Base-by-base conservation (phyloP, 2,888 invertebrate species). In the Drosophila heteroneura region DNA sequence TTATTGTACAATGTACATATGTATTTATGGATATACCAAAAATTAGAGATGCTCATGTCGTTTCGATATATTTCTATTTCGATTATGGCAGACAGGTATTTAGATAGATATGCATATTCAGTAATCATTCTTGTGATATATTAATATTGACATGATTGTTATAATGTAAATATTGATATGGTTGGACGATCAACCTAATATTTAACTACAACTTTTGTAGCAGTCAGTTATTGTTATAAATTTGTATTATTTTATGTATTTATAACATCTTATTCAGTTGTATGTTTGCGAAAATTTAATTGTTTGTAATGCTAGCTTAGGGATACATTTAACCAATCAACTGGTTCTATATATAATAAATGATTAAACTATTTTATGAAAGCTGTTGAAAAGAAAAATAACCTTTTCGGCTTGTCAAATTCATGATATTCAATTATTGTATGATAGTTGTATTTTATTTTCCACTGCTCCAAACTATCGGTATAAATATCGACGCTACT, bases 1-100 rank as follows among this genome's bases (percentile, higher is more conserved):
- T 76, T 62, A 62, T 70, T 79, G 32, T 32, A 58, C 58, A 58
- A 74, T 74, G 66, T 74, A 67, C 57, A 74, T 67, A 67, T 74
- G 66, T 62, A 47, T 44, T 28, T 30, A 39, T 62, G 32, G 35
- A 64, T 58, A 58, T 58, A 58, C 63, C 28, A 44, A 44, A 57
- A 44, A 63, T 69, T 74, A 63, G 70, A 37, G 69, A 75, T 74
- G 74, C 26, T 59, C 32, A 47, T 28, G 7, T 28, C 12, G 33
- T 9, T 33, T 28, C 63, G 63, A 63, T 58, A 63, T 5, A 35
- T 16, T 33, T 7, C 3, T 22, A 12, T 58, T 22, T 35, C 63
- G 58, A 58, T 63, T 35, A 16, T 6, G 16, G 12, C 3, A 41
- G 9, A 5, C 16, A 14, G 19, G 14, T n/a, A 47, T 47, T 28